Percentiles rank a stretch among this genome's conserved stretches.
Evolutionary conservation across 1,140 invertebrate species (phyloP).

Genomic region (Bombus sibiricus): DNA sequence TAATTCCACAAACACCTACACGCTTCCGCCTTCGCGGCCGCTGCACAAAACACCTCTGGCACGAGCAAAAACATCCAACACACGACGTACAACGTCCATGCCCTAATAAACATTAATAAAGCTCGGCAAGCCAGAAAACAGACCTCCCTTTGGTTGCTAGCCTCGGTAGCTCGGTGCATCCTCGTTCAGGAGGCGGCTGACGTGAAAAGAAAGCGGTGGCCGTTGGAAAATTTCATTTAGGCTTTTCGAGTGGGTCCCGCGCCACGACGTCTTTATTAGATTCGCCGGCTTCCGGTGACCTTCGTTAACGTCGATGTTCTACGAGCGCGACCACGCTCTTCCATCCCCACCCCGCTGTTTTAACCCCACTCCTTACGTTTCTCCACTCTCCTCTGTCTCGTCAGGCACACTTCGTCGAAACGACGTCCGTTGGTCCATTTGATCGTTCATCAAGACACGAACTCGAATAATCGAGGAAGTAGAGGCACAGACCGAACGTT

Average conservation of each 20-base stretch:
- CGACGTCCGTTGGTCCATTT: not conserved
- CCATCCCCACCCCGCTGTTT: not conserved
- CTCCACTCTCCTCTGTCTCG: no score
- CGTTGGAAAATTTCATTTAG: conserved; percentile 34
- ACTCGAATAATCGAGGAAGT: conserved; percentile 11
- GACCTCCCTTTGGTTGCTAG: not conserved
- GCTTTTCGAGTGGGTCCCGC: not conserved
- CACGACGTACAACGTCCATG: not conserved
- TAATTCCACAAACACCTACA: not conserved
- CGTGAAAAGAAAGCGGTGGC: conserved; percentile 2
- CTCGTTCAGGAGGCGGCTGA: not conserved
- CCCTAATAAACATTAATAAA: conserved; percentile 12
- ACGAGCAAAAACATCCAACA: no score
- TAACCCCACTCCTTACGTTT: not conserved
- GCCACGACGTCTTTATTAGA: conserved; percentile 35
- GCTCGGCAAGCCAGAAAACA: not conserved
- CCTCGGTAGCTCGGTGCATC: not conserved
- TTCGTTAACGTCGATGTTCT: conserved; percentile 8
- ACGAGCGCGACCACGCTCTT: not conserved
- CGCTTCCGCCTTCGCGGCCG: not conserved
- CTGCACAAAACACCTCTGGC: no score
- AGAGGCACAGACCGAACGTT: no score
- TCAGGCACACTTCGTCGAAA: no score
- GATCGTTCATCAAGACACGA: not conserved
- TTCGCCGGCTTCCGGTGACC: conserved; percentile 15